A percentile compares a stretch with the other conserved stretches of the same genome.
Evolutionary conservation across 2,888 invertebrate genomes (phyloP).

Genomic region (Stenodema calcarata): DNA sequence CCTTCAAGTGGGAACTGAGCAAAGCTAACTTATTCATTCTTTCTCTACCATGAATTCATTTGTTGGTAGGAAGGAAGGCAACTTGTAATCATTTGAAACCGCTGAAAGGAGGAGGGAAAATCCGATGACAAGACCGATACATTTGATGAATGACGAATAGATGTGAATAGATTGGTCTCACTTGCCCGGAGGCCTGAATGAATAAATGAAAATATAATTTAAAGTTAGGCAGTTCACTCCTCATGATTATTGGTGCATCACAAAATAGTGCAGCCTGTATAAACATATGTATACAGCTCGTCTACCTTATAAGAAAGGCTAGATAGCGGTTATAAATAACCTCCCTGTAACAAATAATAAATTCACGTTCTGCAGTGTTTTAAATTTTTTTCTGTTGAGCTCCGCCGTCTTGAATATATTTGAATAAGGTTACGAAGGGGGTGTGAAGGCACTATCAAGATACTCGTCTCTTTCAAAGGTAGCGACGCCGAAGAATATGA

Average conservation of each 20-base stretch:
- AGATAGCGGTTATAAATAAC: slow-evolving; percentile 15
- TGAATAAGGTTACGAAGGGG: slow-evolving; percentile 23
- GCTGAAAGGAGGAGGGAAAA: not conserved
- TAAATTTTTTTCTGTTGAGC: not conserved
- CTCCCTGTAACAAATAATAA: slow-evolving; percentile 8
- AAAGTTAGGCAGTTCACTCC: not conserved
- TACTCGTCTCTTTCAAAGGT: slow-evolving; percentile 19
- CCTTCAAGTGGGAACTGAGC: too few species aligned
- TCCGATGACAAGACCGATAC: not conserved
- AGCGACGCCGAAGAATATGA: slow-evolving; percentile 8
- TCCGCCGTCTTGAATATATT: slow-evolving; percentile 9
- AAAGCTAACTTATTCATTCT: too few species aligned
- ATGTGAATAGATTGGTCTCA: too few species aligned
- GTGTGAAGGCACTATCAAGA: slow-evolving; percentile 35
- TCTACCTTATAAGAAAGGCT: not conserved
- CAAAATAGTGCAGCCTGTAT: not conserved
- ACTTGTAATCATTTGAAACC: too few species aligned
- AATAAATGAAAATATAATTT: not conserved
- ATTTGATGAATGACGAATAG: too few species aligned
- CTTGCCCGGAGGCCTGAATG: not conserved
- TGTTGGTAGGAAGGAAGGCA: too few species aligned
- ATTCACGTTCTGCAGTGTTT: not conserved
- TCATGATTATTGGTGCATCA: not conserved
- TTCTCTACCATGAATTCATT: too few species aligned
- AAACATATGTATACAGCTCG: not conserved